Evolutionary conservation across 2,888 invertebrate genomes (phyloP).

Genomic region (Chelonus formosanus): DNA sequence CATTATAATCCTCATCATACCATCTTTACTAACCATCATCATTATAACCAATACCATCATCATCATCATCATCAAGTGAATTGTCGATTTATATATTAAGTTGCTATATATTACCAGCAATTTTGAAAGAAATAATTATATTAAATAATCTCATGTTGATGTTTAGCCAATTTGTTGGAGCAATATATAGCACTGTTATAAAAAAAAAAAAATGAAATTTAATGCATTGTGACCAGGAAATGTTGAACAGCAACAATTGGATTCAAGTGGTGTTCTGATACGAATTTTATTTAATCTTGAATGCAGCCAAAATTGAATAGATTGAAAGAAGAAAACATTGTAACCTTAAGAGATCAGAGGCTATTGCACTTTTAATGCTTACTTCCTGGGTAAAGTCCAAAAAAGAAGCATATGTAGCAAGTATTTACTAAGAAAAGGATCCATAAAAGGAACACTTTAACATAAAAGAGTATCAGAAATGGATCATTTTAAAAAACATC

Average conservation of each 20-base stretch:
- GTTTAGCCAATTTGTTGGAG: too few relatives aligned
- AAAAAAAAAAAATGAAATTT: background rate
- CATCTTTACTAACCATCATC: too few relatives aligned
- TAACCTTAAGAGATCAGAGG: constrained; percentile 35
- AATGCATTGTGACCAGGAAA: background rate
- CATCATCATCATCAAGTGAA: too few relatives aligned
- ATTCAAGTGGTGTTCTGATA: too few relatives aligned
- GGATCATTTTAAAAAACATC: constrained; percentile 8
- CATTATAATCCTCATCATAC: too few relatives aligned
- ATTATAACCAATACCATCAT: too few relatives aligned
- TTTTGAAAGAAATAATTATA: too few relatives aligned
- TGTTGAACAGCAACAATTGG: background rate
- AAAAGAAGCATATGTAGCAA: constrained; percentile 33
- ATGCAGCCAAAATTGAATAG: background rate
- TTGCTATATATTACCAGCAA: too few relatives aligned
- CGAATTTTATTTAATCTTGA: too few relatives aligned
- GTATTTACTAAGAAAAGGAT: background rate
- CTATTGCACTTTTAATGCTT: constrained; percentile 58
- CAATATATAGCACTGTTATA: background rate
- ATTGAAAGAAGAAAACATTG: constrained; percentile 1
- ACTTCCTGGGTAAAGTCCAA: constrained; percentile 54
- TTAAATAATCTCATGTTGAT: too few relatives aligned
- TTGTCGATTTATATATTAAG: too few relatives aligned
- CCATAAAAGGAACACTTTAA: background rate
- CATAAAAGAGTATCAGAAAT: background rate